Base-by-base conservation (phyloP, 1,140 invertebrate species). In the Listronotus oregonensis region DNA sequence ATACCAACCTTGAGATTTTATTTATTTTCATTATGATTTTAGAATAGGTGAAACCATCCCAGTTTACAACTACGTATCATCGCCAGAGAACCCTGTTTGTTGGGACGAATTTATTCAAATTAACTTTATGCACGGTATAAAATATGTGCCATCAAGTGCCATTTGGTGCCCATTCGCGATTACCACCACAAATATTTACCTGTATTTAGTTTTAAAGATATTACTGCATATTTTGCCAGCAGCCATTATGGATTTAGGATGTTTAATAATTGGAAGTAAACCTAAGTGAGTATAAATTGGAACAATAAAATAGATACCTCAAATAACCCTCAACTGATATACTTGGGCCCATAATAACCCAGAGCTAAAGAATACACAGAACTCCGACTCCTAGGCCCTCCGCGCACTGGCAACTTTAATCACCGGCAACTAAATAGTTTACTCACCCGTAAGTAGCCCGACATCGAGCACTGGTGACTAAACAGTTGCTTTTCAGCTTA, bases 51-150 rank as follows among this genome's bases (percentile, higher is more conserved):
- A 77, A n/a, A 73, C 74, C 15, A 84, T 85, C n/a, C 79, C 85
- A 3, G 86, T 90, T 34, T 90, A 89, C 77, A 90, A 92, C 74
- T 90, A 86, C 73, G 87, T 90, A 1, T 88, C 88, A 5, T 87
- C 85, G 6, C 75, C 78, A 1, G 85, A 90, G 46, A 89, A 89
- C 68, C 85, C 85, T 17, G 78, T 91, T 9, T 87, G 84, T 4
- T 91, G 89, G 88, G 72, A 80, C 0, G 82, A 87, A 32, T 90
- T 87, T 71, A 79, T 81, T 66, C 56, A 76, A 3, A 76, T 82
- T 4, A 85, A 84, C 64, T 71, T 81, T 46, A 73, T 78, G 1
- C 77, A 82, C 57, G 81, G 82, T 0, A 68, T 82, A 8, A 71
- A 80, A 15, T 83, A 83, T 70, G 86, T 88, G 3, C 72, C 84